Percentiles rank a stretch among this genome's conserved stretches.
Evolutionary conservation across 2,113 vertebrate genomes (phyloP).

Genomic region (Lasiurus cinereus): DNA sequence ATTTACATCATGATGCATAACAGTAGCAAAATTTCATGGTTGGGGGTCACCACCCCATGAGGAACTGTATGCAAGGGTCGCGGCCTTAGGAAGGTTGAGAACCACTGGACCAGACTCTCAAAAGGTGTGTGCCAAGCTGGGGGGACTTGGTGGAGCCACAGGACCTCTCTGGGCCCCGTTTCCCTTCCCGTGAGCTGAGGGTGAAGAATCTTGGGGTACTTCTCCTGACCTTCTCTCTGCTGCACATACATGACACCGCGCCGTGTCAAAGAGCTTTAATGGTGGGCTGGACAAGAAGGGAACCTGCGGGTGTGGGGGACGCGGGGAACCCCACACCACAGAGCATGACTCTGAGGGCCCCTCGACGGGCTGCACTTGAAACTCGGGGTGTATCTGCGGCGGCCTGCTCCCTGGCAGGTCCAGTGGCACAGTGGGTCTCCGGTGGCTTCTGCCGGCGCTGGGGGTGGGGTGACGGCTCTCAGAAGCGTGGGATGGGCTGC

Average conservation of each 20-base stretch:
- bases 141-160: background rate
- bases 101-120: background rate
- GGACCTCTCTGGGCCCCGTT: background rate
- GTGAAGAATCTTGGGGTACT: background rate
- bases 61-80: no score
- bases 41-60: no score
- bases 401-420: background rate
- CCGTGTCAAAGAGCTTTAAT: slow-evolving; percentile 55
- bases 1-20: no score
- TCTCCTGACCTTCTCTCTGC: background rate
- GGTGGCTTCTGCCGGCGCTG: background rate
- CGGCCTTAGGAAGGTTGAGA: no score
- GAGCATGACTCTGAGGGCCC: background rate
- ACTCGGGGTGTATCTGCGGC: background rate
- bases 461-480: background rate
- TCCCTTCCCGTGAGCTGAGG: background rate
- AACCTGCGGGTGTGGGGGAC: background rate
- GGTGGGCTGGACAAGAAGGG: background rate
- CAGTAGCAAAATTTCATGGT: no score
- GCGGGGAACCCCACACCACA: background rate
- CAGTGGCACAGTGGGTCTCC: accelerated
- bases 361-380: accelerated
- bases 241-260: accelerated
- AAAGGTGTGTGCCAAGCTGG: background rate
- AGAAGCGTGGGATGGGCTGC: background rate